Evolutionary conservation across 2,797 vertebrate species (phyloP).

Genomic region (Urocyon cinereoargenteus): DNA sequence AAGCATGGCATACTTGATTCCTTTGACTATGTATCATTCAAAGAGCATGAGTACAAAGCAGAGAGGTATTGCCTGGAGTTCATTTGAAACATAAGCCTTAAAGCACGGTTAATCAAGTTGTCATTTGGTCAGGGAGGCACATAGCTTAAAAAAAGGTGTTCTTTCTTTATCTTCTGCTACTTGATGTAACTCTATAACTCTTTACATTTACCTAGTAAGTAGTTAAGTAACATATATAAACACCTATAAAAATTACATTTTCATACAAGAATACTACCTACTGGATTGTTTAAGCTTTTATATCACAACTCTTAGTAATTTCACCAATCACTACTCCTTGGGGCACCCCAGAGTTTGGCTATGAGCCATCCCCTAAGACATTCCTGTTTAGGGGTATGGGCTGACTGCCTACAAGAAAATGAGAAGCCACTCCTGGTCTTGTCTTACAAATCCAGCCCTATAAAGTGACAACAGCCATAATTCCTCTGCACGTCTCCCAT

Average conservation of each 20-base stretch:
- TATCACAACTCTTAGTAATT: background rate
- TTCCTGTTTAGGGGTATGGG: background rate
- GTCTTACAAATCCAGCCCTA: background rate
- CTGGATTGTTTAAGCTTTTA: background rate
- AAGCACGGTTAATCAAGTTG: background rate
- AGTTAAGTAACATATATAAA: background rate
- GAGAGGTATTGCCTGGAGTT: background rate
- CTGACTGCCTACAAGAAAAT: background rate
- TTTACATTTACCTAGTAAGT: background rate
- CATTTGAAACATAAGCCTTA: background rate
- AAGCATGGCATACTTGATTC: background rate
- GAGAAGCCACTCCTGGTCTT: background rate
- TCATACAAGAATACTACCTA: background rate
- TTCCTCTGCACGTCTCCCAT: background rate
- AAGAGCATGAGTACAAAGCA: background rate
- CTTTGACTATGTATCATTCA: background rate
- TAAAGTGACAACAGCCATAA: background rate
- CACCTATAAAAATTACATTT: background rate
- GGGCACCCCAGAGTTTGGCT: background rate
- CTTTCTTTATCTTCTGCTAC: background rate
- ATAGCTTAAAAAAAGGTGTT: background rate
- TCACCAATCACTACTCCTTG: background rate
- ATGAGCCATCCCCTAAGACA: background rate
- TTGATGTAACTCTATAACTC: background rate
- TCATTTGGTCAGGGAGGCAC: background rate